A percentile compares a stretch with the other conserved stretches of the same genome.
Evolutionary conservation across 2,888 invertebrate genomes (phyloP).

Genomic region (Andrena trimmerana): DNA sequence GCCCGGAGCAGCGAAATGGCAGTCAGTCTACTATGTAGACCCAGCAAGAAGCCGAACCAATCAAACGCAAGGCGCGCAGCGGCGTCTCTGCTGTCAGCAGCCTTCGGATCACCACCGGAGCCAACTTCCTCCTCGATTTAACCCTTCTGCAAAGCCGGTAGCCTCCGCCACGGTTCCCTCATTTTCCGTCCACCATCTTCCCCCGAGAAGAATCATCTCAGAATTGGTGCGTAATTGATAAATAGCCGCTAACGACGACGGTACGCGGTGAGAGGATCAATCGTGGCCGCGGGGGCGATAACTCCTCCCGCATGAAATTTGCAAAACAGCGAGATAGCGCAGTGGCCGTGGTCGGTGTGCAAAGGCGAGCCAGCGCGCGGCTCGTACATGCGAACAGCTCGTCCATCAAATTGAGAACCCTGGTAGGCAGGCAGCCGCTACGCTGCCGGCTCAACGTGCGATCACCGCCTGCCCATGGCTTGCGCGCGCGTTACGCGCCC

Average conservation of each 20-base stretch:
- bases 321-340: slow-evolving; percentile 82
- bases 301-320: slow-evolving; percentile 80
- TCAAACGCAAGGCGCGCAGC: slow-evolving; percentile 32
- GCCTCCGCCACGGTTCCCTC: not conserved
- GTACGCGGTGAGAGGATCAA: slow-evolving; percentile 70
- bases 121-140: not conserved
- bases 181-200: not conserved
- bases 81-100: slow-evolving; percentile 47
- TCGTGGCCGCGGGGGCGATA: slow-evolving; percentile 72
- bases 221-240: slow-evolving; percentile 62
- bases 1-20: slow-evolving; percentile 61
- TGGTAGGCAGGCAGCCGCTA: slow-evolving; percentile 62
- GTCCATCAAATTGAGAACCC: slow-evolving; percentile 82
- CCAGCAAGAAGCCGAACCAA: slow-evolving; percentile 50
- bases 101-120: slow-evolving; percentile 23
- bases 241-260: slow-evolving; percentile 58
- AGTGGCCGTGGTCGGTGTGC: slow-evolving; percentile 75
- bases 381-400: slow-evolving; percentile 83
- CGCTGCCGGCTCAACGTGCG: slow-evolving; percentile 66
- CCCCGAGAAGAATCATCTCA: slow-evolving; percentile 23
- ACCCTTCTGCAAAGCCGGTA: not conserved
- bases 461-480: slow-evolving; percentile 64
- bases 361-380: slow-evolving; percentile 65
- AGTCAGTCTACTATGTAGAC: slow-evolving; percentile 38
- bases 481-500: slow-evolving; percentile 70